Evolutionary conservation across 2,113 vertebrate genomes (phyloP), one percentile per base, ranked within the genome.

Genomic region (Noturus placidus): DNA sequence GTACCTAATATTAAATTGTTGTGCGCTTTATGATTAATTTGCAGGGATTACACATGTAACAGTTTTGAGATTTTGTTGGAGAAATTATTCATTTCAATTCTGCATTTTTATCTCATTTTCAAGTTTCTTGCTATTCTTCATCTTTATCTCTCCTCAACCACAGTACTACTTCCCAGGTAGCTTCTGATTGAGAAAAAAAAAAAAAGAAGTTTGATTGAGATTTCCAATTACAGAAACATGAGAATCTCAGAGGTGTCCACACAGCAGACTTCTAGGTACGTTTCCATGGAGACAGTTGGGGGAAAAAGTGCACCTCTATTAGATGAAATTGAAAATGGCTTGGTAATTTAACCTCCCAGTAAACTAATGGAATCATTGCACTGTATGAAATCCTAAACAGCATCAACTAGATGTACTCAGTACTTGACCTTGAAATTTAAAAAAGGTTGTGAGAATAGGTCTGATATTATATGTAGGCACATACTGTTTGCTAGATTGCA

Each of bases 241-340:
- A 77, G 65, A 61, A 86, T 54, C 72, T 86, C 80, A 22, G 77
- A 89, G 79, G 72, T 85, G 83, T 86, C 79, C 79, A 82, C 77
- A 76, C 88, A 81, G 59, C 33, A 22, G 19, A 42, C n/a, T 50
- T 69, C 46, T 70, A 30, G 67, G 22, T 57, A 38, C 19, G 85
- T 89, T 89, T 79, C 88, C 81, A 89, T 87, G 85, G 88, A 87
- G 72, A 89, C 72, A 84, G 81, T 50, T 27, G 65, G 65, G 54
- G 30, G 10, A 10, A 35, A 56, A 70, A n/a, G 56, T 46, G 63
- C 33, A 57, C 17, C 42, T 86, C 61, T 86, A 52, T 89, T 83
- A 79, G 72, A 50, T 61, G 33, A 46, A 46, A 87, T 85, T 67
- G 78, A 78, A 83, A 82, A 89, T 69, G n/a, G 2, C 69, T 89